These are phyloP conservation scores for Sclerurus mexicanus DNA, from an alignment of 2,113 vertebrate species.

Conservation along the genomic window DNA sequence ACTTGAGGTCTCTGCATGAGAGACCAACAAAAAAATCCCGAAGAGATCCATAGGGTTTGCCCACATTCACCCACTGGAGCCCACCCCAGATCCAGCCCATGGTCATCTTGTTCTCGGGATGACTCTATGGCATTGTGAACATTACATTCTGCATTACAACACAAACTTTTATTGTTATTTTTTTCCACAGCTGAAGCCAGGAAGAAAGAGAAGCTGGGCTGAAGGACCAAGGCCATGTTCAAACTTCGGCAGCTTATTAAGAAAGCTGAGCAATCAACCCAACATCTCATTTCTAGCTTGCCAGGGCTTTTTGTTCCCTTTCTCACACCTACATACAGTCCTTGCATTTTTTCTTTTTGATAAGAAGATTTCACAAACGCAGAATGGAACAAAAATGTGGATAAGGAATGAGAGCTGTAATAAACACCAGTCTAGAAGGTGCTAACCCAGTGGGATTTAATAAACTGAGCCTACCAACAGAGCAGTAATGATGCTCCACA, in stretches of 20 bases:
- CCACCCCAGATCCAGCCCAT: background rate
- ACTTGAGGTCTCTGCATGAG: background rate
- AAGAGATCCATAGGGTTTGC: background rate
- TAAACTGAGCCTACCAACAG: background rate
- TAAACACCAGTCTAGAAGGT: background rate
- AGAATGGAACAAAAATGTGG: background rate
- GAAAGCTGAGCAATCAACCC: background rate
- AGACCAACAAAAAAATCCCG: background rate
- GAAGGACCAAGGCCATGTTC: background rate
- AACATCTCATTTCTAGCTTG: background rate
- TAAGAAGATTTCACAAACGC: background rate
- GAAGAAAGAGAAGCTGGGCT: background rate
- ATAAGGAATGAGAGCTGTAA: background rate
- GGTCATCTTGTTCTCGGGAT: background rate
- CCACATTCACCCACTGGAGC: background rate
- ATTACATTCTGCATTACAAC: background rate
- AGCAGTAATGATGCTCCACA: background rate
- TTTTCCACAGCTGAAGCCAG: background rate
- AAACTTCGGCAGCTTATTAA: background rate
- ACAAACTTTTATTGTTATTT: background rate
- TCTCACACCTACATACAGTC: background rate
- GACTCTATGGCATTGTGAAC: background rate
- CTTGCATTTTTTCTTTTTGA: background rate
- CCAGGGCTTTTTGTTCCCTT: background rate
- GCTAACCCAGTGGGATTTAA: background rate